Evolutionary conservation across 2,888 invertebrate species (phyloP), one percentile per base, ranked within the genome.

Genomic region (Caenorhabditis wallacei): DNA sequence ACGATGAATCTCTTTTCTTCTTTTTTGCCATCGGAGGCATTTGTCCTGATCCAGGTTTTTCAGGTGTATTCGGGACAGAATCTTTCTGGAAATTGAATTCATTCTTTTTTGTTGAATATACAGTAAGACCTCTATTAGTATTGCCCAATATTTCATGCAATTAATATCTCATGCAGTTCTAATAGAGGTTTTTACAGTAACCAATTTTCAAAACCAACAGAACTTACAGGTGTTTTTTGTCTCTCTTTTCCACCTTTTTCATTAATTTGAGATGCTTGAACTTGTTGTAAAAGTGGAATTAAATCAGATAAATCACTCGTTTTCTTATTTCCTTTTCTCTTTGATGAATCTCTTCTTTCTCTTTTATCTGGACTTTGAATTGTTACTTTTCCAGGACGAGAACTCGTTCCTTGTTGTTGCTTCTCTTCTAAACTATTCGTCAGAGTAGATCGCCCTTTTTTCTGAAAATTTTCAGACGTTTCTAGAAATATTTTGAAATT

Each of bases 271-370:
- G 8, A 20, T 11, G 46, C 18, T 30, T 51, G 59, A 51, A 59
- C 51, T 37, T 59, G 59, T 51, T 48, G 64, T 11, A 71, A 30
- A 35, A 71, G 59, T n/a, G 71, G 71, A 10, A 30, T 59, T 57
- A 59, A 59, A n/a, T 63, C 54, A 16, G 63, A 43, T 40, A 40
- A n/a, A 30, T 72, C 72, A 40, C 43, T 43, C 16, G 53, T 54
- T 10, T 72, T 72, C 54, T 56, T 72, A 0, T 7, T 0, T 18
- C 24, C 43, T n/a, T 26, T 72, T 26, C 72, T 59, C 51, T 57
- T 71, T 57, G 71, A 71, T 16, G 72, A 72, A 35, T 59, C 68
- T 46, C 37, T 75, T 56, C 46, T 48, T 35, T 66, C 75, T 54
- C 56, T 66, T 16, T 48, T 75, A 13, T 59, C 64, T 30, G 56